Conservation (phyloP, 2,888 invertebrate genomes). For the Drosophila heteroneura region DNA sequence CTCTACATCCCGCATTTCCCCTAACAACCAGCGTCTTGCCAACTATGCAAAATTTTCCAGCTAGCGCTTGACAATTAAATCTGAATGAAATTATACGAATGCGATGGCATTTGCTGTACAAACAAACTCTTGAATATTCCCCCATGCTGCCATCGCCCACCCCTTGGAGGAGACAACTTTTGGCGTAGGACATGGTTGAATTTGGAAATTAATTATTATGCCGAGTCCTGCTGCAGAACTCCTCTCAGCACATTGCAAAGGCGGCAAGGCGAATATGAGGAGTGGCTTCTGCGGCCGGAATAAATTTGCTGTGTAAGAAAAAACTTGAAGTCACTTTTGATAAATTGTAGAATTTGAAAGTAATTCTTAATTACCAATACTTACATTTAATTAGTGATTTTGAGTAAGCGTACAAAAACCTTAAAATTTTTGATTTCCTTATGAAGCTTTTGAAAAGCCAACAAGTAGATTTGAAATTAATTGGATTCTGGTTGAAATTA, state of each 20-base stretch:
- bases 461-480: neutral
- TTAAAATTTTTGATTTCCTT: neutral
- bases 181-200: conserved; percentile 28
- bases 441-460: neutral
- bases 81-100: conserved; percentile 49
- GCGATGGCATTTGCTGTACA: conserved; percentile 33
- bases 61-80: conserved; percentile 49
- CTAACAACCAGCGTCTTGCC: conserved; percentile 32
- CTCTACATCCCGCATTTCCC: neutral
- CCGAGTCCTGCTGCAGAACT: conserved; percentile 1
- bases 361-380: conserved; percentile 46
- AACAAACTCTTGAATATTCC: conserved; percentile 26
- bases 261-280: neutral
- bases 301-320: conserved; percentile 23
- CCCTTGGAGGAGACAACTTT: conserved; percentile 15
- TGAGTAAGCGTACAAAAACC: neutral
- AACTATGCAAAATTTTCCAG: conserved; percentile 44
- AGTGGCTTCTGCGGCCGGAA: conserved; percentile 11
- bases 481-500: conserved; percentile 6
- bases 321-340: conserved; percentile 21
- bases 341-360: conserved; percentile 44
- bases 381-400: conserved; percentile 20
- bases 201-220: conserved; percentile 60
- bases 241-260: neutral
- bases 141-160: neutral